phyloP scores from a whole-genome alignment of 2,797 vertebrate species.

The Sparus aurata region DNA sequence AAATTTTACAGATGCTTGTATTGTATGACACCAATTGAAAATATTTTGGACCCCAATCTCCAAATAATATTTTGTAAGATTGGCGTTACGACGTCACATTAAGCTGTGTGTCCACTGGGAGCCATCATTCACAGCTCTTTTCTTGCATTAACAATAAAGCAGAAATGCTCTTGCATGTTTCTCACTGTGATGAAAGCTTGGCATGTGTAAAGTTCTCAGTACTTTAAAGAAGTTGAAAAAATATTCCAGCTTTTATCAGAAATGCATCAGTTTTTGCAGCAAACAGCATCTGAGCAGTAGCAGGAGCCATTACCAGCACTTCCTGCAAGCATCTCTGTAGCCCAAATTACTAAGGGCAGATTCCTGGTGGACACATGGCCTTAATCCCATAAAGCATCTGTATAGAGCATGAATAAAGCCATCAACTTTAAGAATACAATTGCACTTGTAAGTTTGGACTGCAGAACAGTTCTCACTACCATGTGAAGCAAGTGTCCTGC shows the following conservation, averaged over 20 bases:
- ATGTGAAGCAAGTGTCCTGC: constrained; percentile 71
- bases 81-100: constrained; percentile 49
- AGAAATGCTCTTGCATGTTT: constrained; percentile 45
- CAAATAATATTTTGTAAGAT: constrained; percentile 68
- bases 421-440: constrained; percentile 45
- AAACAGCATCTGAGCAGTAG: constrained; percentile 8
- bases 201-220: constrained; percentile 31
- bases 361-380: constrained; percentile 73
- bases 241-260: constrained; percentile 3
- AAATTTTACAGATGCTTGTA: constrained; percentile 58
- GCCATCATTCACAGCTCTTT: constrained; percentile 22
- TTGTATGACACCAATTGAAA: constrained; percentile 56
- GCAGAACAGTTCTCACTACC: constrained; percentile 81
- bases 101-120: constrained; percentile 71
- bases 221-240: constrained; percentile 1
- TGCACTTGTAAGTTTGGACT: constrained; percentile 79
- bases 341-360: constrained; percentile 4
- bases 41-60: constrained; percentile 64
- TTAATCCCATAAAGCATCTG: constrained; percentile 64
- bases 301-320: constrained; percentile 19
- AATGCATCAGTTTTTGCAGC: neutral
- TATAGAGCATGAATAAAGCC: constrained; percentile 58
- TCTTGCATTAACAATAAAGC: constrained; percentile 11
- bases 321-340: constrained; percentile 16
- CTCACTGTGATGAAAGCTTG: constrained; percentile 36